Evolutionary conservation across 2,888 invertebrate species (phyloP), one percentile per base, ranked within the genome.

Genomic region (Galeopsomyia nigrocyanea): DNA sequence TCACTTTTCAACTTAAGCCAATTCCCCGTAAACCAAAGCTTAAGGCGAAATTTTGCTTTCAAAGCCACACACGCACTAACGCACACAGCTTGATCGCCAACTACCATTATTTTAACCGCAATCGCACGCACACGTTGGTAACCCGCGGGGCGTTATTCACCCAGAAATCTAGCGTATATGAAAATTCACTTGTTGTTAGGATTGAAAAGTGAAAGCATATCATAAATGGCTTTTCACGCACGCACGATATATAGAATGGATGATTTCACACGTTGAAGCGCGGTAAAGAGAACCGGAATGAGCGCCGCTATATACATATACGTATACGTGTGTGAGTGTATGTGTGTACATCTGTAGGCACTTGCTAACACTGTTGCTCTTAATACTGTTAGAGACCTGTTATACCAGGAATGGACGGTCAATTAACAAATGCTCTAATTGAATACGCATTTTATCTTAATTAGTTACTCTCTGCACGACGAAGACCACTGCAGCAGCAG

Each of bases 341-440:
- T n/a, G 62, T 51, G 22, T 14, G n/a, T 22, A 31, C 22, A 53
- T 22, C 65, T 60, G 56, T 21, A 63, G 19, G 57, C 47, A 31
- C 39, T 68, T 63, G 64, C 26, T 68, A 65, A 61, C 66, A 22
- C 69, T 61, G 65, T 55, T 65, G 57, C 62, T 69, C 46, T 73
- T 66, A 57, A 73, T 73, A 73, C 66, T 70, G 74, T 70, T 74
- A 70, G 70, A 9, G 53, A 64, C 67, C 67, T 70, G 74, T 74
- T 74, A 60, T 67, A 70, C 70, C 61, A 53, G 73, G 47, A 58
- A 22, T 31, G 31, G 56, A 17, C 16, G 64, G 53, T 71, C 64
- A 71, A 74, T 74, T 74, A 74, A 71, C 74, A 74, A 74, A 68
- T 71, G 67, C 56, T 71, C 71, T 68, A 68, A 71, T 71, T 68